Base-by-base conservation (phyloP, 2,113 vertebrate species). In the Sinocyclocheilus grahami region DNA sequence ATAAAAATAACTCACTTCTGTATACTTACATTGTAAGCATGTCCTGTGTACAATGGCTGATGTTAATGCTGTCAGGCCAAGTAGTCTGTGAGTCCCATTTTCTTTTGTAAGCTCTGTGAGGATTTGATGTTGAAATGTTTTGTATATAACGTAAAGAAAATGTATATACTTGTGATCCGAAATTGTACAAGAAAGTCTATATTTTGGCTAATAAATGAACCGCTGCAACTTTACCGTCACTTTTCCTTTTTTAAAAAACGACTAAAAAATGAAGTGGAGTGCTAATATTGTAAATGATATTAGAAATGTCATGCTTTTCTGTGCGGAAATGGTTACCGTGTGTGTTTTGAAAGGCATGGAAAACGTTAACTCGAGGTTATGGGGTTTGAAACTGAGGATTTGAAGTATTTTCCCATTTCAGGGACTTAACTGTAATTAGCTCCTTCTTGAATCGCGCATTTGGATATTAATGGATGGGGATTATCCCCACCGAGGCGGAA, bases 171-270 rank as follows among this genome's bases (percentile, higher is more conserved):
- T 97, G 97, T 97, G 97, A 99, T 97, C 96, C 96, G 96, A 89
- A 98, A 99, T 97, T 99, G 98, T 99, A 99, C 97, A 97, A 99
- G 96, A 98, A 99, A 99, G 96, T 98, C 96, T 99, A 97, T 99
- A 99, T 99, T 99, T 99, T 99, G 97, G 97, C 97, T 99, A 99
- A 99, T 99, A 99, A 99, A 99, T 96, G 97, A 99, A 97, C 95
- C 96, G 96, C 96, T 98, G 96, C 96, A 97, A 98, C 96, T 98
- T 98, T 97, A 96, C 91, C 78, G 55, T 13, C 86, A 80, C 85
- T 60, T 90, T 91, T 92, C 92, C 88, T 37, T 79, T 71, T 74
- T 10, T 42, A 24, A 55, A 55, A 53, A 55, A 55, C 3, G 12
- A 48, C 51, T 0, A 14, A 51, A 46, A 10, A 55, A 6, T 53